phyloP scores from a whole-genome alignment of 2,888 invertebrate species.

The Apamea epomidion region DNA sequence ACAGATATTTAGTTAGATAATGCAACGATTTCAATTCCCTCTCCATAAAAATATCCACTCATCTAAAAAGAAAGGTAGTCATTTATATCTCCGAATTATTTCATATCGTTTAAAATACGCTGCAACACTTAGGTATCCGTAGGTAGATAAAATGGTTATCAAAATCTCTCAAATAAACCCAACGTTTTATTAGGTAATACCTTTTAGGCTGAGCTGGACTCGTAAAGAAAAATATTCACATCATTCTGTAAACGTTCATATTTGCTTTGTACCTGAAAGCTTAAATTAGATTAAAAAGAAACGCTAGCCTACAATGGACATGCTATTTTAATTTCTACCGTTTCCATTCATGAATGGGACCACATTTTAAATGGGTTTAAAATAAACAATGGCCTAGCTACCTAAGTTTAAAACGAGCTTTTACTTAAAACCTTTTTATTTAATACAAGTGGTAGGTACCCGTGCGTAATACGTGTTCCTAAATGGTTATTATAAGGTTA shows the following conservation, averaged over 20 bases:
- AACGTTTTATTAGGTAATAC: constrained; percentile 3
- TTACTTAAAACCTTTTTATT: constrained; percentile 23
- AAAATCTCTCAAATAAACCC: neutral
- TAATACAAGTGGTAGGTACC: neutral
- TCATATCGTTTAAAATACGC: neutral
- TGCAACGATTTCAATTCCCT: neutral
- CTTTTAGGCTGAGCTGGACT: neutral
- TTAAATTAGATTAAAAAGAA: constrained; percentile 17
- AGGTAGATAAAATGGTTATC: neutral
- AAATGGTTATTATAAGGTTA: neutral
- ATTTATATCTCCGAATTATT: neutral
- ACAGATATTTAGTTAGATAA: neutral
- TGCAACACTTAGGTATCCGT: neutral
- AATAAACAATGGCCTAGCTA: constrained; percentile 23
- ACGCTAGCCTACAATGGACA: neutral
- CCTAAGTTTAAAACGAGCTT: neutral
- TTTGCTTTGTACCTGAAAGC: constrained; percentile 7
- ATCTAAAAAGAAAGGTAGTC: neutral
- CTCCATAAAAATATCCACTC: neutral
- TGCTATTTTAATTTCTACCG: constrained; percentile 1
- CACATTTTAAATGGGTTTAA: neutral
- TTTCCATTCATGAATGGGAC: constrained; percentile 11
- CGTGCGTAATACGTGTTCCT: neutral
- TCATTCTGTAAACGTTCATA: neutral
- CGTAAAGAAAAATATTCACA: constrained; percentile 15